Base-by-base conservation (phyloP, 2,797 vertebrate genomes). In the Tangara arthus region DNA sequence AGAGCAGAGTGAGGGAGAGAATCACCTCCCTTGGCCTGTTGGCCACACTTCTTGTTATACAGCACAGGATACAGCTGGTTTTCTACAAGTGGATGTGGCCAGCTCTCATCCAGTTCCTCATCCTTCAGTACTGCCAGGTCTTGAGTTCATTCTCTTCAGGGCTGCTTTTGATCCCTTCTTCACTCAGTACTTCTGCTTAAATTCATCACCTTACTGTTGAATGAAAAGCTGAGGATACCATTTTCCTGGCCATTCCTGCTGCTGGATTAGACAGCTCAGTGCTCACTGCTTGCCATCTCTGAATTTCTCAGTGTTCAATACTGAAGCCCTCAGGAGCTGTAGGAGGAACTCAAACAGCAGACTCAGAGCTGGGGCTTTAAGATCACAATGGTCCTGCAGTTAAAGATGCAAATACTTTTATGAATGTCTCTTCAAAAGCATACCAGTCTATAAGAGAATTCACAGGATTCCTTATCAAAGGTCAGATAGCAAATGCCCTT, bases 21-120 rank as follows among this genome's bases (percentile, higher is more conserved):
- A 69, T 26, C 17, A 23, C 11, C 11, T 61, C 20, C 34, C 28
- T 34, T 53, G 20, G 14, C 20, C 7, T 60, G 16, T 21, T 60
- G 24, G 72, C 20, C 55, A 39, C 8, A 14, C 20, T 41, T 52
- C 24, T 34, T 53, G 3, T 35, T 32, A 6, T 12, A 26, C 32
- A 75, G 35, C 15, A 32, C 9, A 53, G 23, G 22, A 7, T 27
- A 4, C 15, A 55, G 7, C 0, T 55, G 15, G 2, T 39, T 28
- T 55, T 52, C 23, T 47, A 0, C 16, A 68, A 41, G 18, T 35
- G 15, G 8, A 12, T 1, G 0, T 42, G 63, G 41, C 5, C 27
- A 28, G 8, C 16, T 49, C 8, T 61, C 41, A 49, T n/a, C 15
- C 55, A 35, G 11, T 13, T 55, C 37, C 19, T 55, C 6, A 1